Evolutionary conservation across 2,888 invertebrate genomes (phyloP).

Genomic region (Dione vanillae): DNA sequence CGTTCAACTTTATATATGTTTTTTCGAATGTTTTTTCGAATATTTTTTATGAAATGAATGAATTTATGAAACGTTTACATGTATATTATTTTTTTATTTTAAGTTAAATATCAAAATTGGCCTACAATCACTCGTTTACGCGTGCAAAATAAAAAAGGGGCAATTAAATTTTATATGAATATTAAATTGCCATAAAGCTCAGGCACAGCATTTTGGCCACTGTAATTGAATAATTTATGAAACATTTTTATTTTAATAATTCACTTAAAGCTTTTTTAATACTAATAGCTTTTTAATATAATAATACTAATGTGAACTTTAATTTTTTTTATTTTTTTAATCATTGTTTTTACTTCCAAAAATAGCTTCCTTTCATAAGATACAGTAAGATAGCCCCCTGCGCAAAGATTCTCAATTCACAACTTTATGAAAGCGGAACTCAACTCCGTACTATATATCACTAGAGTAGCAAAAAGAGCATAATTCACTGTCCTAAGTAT

Average conservation of each 20-base stretch:
- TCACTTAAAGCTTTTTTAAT: not conserved
- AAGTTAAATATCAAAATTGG: slow-evolving; percentile 7
- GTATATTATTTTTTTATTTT: too few species aligned
- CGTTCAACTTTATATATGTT: too few species aligned
- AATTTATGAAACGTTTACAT: not conserved
- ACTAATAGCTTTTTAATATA: not conserved
- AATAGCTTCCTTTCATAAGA: too few species aligned
- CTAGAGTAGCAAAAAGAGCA: too few species aligned
- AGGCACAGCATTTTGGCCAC: not conserved
- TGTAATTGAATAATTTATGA: not conserved
- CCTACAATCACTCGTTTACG: not conserved
- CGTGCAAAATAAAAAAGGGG: slow-evolving; percentile 5
- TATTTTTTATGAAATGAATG: too few species aligned
- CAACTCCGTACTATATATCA: not conserved
- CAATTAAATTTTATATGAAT: not conserved
- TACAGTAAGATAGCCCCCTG: too few species aligned
- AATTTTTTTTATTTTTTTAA: too few species aligned
- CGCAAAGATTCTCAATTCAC: too few species aligned
- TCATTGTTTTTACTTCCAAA: too few species aligned
- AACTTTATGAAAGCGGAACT: not conserved
- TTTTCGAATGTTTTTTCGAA: too few species aligned
- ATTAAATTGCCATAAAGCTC: not conserved
- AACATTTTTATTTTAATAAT: not conserved
- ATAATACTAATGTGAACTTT: too few species aligned
- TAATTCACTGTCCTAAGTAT: too few species aligned